Evolutionary conservation across 2,888 invertebrate genomes (phyloP), one percentile per base, ranked within the genome.

Genomic region (Nemotelus pantherinus): DNA sequence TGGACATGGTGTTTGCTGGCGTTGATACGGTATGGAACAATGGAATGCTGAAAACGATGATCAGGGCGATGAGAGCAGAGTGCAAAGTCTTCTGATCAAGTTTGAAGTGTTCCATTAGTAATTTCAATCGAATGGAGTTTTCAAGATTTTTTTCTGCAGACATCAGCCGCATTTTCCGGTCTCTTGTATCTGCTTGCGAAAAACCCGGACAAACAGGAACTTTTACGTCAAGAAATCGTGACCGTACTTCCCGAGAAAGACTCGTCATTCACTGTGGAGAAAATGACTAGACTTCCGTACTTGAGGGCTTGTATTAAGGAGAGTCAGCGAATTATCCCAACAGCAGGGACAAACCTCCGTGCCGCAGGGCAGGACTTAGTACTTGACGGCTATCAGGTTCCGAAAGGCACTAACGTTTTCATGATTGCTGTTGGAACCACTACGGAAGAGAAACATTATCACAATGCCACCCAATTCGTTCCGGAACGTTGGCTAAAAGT

Each of bases 281-380:
- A 86, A 74, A 84, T 90, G 77, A 86, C 87, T 63, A 83, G 88
- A 72, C 86, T 90, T 79, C 88, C 90, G 0, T 94, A 92, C 82
- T 83, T 94, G 41, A 91, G 89, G 79, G 93, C 93, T 0, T 93
- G 92, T 81, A 89, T 94, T 57, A 94, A 93, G 83, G 94, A 95
- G 85, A 88, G 91, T 0, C 84, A 93, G 78, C 88, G 94, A 82
- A 80, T 91, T n/a, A 88, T 89, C 82, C 91, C 92, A 0, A 89
- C 92, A 1, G 89, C 89, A 0, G 84, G 89, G 10, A 92, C 90
- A 0, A 90, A 89, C 79, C 81, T 90, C 7, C 88, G 93, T 78
- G 85, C 85, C 76, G 87, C 90, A 68, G 84, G 85, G 0, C 88
- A 88, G 55, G 90, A 92, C 78, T 87, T 91, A 3, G 88, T 90